Evolutionary conservation across 2,113 vertebrate species (phyloP).

Genomic region (Macrotus californicus): DNA sequence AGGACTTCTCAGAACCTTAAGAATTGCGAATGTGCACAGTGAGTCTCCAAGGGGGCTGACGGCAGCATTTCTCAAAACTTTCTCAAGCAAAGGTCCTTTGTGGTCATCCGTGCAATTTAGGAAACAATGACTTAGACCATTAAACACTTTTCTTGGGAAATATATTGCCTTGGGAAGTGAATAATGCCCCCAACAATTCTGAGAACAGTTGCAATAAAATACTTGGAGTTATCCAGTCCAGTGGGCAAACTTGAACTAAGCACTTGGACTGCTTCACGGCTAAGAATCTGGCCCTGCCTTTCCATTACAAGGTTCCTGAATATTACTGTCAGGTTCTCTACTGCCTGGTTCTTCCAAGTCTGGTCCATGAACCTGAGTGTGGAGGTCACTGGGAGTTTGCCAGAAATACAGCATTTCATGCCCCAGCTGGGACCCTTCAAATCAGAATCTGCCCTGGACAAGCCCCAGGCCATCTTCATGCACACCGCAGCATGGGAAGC

Average conservation of each 20-base stretch:
- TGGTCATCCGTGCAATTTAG: background rate
- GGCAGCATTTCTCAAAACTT: background rate
- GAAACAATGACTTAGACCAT: background rate
- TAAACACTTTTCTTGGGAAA: background rate
- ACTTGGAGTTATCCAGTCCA: background rate
- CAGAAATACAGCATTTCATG: background rate
- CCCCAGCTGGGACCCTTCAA: background rate
- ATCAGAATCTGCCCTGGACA: background rate
- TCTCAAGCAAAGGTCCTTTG: background rate
- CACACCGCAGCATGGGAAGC: background rate
- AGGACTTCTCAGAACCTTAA: slow-evolving; percentile 1
- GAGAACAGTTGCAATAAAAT: background rate
- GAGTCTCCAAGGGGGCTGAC: accelerated
- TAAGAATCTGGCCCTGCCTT: background rate
- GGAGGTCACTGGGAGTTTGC: background rate
- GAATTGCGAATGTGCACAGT: accelerated
- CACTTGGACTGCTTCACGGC: background rate
- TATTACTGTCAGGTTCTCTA: background rate
- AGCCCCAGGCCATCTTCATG: accelerated
- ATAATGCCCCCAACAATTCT: background rate
- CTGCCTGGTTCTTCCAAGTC: background rate
- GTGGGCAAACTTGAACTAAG: background rate
- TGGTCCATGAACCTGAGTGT: background rate
- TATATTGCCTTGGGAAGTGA: background rate
- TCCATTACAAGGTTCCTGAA: background rate